Conservation (phyloP, 2,888 invertebrate species). For the Atrina japonica region DNA sequence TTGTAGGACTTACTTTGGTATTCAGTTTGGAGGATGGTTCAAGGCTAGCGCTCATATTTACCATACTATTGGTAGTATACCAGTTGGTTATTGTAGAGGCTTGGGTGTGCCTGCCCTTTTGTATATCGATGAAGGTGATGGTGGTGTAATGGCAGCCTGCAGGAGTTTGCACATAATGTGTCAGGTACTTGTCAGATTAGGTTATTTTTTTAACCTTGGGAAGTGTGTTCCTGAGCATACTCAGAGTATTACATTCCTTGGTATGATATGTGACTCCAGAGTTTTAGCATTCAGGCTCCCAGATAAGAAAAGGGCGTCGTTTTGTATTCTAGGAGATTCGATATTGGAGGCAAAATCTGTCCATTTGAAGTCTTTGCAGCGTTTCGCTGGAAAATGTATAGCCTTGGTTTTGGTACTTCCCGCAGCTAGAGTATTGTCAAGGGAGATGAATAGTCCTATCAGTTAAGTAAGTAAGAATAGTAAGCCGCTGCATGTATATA, state of each 20-base stretch:
- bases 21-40: conserved; percentile 38
- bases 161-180: conserved; percentile 32
- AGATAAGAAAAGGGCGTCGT: conserved; percentile 25
- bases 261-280: conserved; percentile 30
- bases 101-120: conserved; percentile 17
- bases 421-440: conserved; percentile 30
- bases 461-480: conserved; percentile 28
- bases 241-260: conserved; percentile 25
- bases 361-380: conserved; percentile 30
- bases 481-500: conserved; percentile 25
- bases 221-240: conserved; percentile 31
- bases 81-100: conserved; percentile 10
- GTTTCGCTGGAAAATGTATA: conserved; percentile 38
- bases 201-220: conserved; percentile 30
- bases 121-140: conserved; percentile 33
- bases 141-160: conserved; percentile 9
- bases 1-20: conserved; percentile 37
- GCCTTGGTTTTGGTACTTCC: conserved; percentile 36
- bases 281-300: conserved; percentile 24
- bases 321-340: conserved; percentile 26
- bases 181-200: conserved; percentile 34
- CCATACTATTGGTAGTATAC: conserved; percentile 16
- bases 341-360: conserved; percentile 26
- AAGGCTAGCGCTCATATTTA: conserved; percentile 39
- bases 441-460: conserved; percentile 41